A percentile compares a stretch with the other conserved stretches of the same genome.
Evolutionary conservation across 2,797 vertebrate species (phyloP).

Genomic region (Chloroceryle inda): DNA sequence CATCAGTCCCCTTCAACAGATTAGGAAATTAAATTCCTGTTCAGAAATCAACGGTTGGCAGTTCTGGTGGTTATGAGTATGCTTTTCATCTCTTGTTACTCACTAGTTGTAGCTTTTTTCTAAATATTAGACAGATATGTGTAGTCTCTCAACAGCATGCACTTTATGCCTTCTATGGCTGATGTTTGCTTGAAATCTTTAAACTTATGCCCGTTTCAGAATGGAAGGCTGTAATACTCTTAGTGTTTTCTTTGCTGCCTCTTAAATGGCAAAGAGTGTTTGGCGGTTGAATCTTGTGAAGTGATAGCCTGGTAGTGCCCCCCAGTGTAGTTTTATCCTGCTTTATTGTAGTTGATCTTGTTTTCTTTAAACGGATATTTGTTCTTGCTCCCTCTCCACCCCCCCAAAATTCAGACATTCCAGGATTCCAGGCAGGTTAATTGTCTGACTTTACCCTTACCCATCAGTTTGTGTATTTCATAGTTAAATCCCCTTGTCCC

Average conservation of each 20-base stretch:
- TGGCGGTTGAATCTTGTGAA: not conserved
- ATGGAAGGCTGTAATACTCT: not conserved
- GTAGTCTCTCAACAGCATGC: not conserved
- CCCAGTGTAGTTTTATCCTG: not conserved
- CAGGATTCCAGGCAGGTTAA: not conserved
- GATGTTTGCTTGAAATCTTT: not conserved
- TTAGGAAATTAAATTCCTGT: conserved; percentile 46
- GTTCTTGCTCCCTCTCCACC: accelerated
- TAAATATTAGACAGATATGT: not conserved
- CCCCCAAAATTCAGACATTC: not conserved
- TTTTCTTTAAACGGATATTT: not conserved
- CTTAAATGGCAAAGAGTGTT: not conserved
- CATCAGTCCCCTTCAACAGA: conserved; percentile 10
- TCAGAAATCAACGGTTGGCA: not conserved
- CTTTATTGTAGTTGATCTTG: not conserved
- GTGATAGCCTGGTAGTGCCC: not conserved
- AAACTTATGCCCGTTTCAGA: accelerated
- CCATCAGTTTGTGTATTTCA: not conserved
- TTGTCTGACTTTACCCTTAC: not conserved
- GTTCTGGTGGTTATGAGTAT: not conserved
- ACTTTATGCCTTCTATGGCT: not conserved
- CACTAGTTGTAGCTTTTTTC: not conserved
- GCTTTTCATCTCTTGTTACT: not conserved
- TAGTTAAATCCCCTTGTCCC: not conserved
- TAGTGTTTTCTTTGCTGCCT: not conserved